Evolutionary conservation across 2,888 invertebrate species (phyloP).

Genomic region (Megastigmus dorsalis): DNA sequence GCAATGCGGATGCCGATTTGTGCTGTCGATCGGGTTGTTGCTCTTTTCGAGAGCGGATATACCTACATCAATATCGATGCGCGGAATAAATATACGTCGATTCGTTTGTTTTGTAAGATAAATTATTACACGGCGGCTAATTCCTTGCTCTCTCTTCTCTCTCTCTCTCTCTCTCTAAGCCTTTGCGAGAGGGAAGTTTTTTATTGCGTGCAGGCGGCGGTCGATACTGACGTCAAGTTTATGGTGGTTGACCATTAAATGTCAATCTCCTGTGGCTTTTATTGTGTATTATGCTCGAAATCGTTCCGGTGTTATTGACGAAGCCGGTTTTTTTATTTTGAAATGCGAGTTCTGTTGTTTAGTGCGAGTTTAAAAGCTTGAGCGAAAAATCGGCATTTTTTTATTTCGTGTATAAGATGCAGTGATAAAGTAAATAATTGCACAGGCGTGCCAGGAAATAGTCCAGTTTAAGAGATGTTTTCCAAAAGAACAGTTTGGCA

Average conservation of each 20-base stretch:
- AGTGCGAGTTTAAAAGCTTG: background rate
- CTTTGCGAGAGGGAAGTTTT: too few relatives aligned
- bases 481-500: too few relatives aligned
- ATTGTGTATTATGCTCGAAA: background rate
- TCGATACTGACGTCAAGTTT: constrained; percentile 1
- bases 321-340: too few relatives aligned
- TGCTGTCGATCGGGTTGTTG: background rate
- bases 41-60: constrained; percentile 14
- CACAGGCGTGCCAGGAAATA: too few relatives aligned
- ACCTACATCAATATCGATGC: too few relatives aligned
- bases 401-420: background rate
- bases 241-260: constrained; percentile 1
- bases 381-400: background rate
- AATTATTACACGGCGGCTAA: too few relatives aligned
- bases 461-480: too few relatives aligned
- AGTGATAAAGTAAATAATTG: background rate
- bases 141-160: too few relatives aligned
- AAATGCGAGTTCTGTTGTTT: background rate
- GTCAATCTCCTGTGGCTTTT: background rate
- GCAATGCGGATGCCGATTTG: constrained; percentile 32
- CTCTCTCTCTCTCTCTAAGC: too few relatives aligned
- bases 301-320: background rate
- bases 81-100: too few relatives aligned
- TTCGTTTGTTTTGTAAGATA: background rate
- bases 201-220: background rate